Evolutionary conservation across 2,113 vertebrate genomes (phyloP).

Genomic region (Pseudolaguvia tuberculata): DNA sequence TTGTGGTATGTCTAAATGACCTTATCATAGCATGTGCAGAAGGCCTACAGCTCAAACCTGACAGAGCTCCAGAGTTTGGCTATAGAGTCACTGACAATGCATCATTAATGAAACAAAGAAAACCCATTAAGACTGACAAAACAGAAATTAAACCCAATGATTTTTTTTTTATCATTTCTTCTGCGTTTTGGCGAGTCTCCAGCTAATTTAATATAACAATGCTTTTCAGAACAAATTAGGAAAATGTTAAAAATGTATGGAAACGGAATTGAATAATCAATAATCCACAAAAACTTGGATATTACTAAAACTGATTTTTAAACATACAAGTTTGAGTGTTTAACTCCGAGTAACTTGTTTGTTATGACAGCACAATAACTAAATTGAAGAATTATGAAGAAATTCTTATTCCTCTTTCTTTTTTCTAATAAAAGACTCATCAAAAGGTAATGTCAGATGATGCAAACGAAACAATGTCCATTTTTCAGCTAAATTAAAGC

Average conservation of each 20-base stretch:
- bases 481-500: neutral
- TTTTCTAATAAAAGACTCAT: constrained; percentile 6
- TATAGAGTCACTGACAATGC: constrained; percentile 58
- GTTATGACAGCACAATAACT: constrained; percentile 21
- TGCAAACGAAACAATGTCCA: constrained; percentile 20
- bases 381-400: constrained; percentile 40
- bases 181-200: constrained; percentile 71
- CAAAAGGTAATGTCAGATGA: constrained; percentile 22
- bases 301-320: constrained; percentile 56
- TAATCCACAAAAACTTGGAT: constrained; percentile 74
- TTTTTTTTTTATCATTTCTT: constrained; percentile 65
- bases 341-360: constrained; percentile 31
- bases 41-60: constrained; percentile 30
- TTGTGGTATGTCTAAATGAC: constrained; percentile 45
- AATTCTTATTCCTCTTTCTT: neutral
- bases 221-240: constrained; percentile 65
- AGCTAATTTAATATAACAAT: constrained; percentile 79
- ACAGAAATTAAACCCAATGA: constrained; percentile 69
- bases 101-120: constrained; percentile 78
- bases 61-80: constrained; percentile 26
- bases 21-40: constrained; percentile 42
- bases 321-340: constrained; percentile 35
- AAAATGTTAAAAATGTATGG: constrained; percentile 46
- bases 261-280: constrained; percentile 64
- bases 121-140: constrained; percentile 71